A percentile compares a stretch with the other conserved stretches of the same genome.
Evolutionary conservation across 2,113 vertebrate genomes (phyloP).

Genomic region (Scomber japonicus): DNA sequence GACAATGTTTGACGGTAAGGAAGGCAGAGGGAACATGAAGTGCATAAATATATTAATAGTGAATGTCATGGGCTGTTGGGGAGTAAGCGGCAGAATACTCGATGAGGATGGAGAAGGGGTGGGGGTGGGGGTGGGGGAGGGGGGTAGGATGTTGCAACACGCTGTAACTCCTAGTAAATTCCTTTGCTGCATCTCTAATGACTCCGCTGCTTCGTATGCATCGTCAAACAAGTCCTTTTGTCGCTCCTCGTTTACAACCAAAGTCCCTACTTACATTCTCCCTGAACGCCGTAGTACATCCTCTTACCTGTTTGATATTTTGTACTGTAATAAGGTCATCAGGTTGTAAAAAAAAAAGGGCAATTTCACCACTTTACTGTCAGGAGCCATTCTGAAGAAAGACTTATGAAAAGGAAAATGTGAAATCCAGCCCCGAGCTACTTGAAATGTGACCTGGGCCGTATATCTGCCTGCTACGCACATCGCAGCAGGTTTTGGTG

Average conservation of each 20-base stretch:
- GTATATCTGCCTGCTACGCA: not conserved
- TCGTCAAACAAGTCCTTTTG: conserved; percentile 8
- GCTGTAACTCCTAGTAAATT: conserved; percentile 51
- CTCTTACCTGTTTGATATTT: not conserved
- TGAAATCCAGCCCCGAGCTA: conserved; percentile 23
- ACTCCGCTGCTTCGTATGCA: conserved; percentile 30
- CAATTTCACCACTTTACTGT: not conserved
- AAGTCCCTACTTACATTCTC: not conserved
- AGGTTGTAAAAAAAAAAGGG: not conserved
- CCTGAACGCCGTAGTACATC: not conserved
- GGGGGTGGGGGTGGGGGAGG: conserved; percentile 27
- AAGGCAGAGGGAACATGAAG: conserved; percentile 17
- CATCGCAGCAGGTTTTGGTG: not conserved
- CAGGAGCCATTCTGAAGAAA: not conserved
- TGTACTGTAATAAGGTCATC: conserved; percentile 5
- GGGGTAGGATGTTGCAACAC: conserved; percentile 63
- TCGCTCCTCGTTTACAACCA: conserved; percentile 20
- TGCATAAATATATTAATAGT: conserved; percentile 46
- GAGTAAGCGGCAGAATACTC: conserved; percentile 13
- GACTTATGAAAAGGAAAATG: conserved; percentile 3
- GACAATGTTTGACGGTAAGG: conserved; percentile 7
- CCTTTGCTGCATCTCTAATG: conserved; percentile 28
- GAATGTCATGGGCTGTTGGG: conserved; percentile 30
- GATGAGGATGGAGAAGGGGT: conserved; percentile 8
- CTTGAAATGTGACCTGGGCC: not conserved